Evolutionary conservation across 2,888 invertebrate genomes (phyloP).

Genomic region (Auanema sp.): DNA sequence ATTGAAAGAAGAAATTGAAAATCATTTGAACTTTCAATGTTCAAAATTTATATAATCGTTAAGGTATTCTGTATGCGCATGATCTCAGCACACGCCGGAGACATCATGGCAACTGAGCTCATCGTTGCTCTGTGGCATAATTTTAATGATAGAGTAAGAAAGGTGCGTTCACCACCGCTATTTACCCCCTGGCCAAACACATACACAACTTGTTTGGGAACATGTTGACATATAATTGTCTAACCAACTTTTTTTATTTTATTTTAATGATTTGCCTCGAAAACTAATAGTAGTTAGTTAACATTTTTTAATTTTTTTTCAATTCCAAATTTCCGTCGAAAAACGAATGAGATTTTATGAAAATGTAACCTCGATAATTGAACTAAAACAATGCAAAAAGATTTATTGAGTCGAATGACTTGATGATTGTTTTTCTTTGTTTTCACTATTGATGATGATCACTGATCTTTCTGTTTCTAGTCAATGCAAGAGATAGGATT

Average conservation of each 20-base stretch:
- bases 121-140: constrained; percentile 64
- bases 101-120: constrained; percentile 64
- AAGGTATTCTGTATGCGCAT: constrained; percentile 64
- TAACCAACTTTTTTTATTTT: background rate
- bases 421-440: constrained; percentile 15
- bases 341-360: background rate
- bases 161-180: constrained; percentile 31
- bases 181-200: background rate
- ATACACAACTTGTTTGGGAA: background rate
- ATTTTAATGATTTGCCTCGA: too few relatives aligned
- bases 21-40: constrained; percentile 1
- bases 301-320: background rate
- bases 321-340: too few relatives aligned
- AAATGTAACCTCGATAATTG: background rate
- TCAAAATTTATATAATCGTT: constrained; percentile 7
- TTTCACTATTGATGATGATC: too few relatives aligned
- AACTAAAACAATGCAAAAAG: background rate
- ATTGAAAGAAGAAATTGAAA: constrained; percentile 10
- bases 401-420: constrained; percentile 2
- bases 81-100: constrained; percentile 65
- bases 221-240: background rate
- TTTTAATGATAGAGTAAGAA: constrained; percentile 64
- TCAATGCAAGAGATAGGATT: constrained; percentile 22
- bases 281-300: background rate
- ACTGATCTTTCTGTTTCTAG: constrained; percentile 23